Conservation (phyloP, 2,113 vertebrate species). For the Bubalus kerabau region DNA sequence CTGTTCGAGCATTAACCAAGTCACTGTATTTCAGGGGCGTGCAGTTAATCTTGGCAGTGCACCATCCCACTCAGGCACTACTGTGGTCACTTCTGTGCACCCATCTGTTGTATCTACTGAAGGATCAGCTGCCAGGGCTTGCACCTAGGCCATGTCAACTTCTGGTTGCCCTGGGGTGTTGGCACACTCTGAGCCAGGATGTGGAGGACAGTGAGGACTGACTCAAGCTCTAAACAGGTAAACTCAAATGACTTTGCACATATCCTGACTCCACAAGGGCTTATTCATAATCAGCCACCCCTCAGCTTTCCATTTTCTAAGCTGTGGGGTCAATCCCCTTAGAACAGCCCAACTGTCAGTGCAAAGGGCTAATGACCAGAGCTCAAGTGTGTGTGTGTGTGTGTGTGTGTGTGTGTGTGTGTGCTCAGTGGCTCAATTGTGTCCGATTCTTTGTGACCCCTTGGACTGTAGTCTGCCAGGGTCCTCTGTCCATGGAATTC, state of each 20-base stretch:
- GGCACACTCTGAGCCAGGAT: neutral
- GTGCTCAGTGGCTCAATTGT: neutral
- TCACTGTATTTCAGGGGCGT: neutral
- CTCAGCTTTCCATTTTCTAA: neutral
- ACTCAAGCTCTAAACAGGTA: neutral
- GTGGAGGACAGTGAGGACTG: neutral
- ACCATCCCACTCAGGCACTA: neutral
- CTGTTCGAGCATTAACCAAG: neutral
- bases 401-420: rapidly evolving
- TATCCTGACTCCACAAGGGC: neutral
- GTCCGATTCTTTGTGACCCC: neutral
- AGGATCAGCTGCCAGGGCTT: neutral
- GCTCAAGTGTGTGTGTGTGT: neutral
- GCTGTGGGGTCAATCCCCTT: neutral
- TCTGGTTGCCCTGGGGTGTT: neutral
- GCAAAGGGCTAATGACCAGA: neutral
- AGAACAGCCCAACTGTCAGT: neutral
- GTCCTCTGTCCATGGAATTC: too few relatives aligned
- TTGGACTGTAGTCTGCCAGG: neutral
- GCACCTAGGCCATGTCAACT: neutral
- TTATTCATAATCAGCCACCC: neutral
- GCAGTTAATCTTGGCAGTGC: neutral
- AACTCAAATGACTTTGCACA: neutral
- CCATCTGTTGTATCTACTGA: neutral
- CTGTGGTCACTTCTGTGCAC: too few relatives aligned